A percentile compares a stretch with the other conserved stretches of the same genome.
Evolutionary conservation across 2,888 invertebrate genomes (phyloP).

Genomic region (Idaea aversata): DNA sequence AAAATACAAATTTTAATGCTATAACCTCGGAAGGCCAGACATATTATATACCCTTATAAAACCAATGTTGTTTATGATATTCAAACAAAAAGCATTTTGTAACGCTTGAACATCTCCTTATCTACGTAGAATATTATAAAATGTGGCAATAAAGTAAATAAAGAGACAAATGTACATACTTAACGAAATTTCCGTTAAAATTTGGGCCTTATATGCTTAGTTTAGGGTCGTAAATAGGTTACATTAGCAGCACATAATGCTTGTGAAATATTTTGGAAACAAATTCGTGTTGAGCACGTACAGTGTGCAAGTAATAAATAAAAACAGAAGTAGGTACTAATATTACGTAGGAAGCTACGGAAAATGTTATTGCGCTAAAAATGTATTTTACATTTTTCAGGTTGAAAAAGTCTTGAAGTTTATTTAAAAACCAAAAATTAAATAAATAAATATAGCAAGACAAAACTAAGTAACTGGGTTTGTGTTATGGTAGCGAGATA

Average conservation of each 20-base stretch:
- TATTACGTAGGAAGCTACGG: constrained; percentile 48
- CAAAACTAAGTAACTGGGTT: too few species aligned
- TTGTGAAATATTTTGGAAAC: constrained; percentile 78
- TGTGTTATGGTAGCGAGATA: too few species aligned
- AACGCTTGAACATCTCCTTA: constrained; percentile 68
- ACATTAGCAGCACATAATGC: constrained; percentile 47
- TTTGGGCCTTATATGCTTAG: constrained; percentile 35
- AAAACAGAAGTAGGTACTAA: constrained; percentile 47
- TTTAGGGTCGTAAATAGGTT: constrained; percentile 43
- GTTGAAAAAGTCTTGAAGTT: too few species aligned
- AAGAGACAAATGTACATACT: constrained; percentile 69
- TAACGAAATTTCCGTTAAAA: constrained; percentile 29
- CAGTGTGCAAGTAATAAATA: constrained; percentile 76
- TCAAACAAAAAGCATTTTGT: constrained; percentile 59
- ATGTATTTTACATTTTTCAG: constrained; percentile 43
- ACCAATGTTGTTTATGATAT: constrained; percentile 45
- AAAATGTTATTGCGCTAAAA: constrained; percentile 67
- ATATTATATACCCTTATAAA: constrained; percentile 18
- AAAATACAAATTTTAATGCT: constrained; percentile 14
- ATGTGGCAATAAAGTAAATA: constrained; percentile 77
- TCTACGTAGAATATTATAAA: constrained; percentile 77
- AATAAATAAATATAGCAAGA: too few species aligned
- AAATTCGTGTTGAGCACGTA: constrained; percentile 78
- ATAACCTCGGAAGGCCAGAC: constrained; percentile 24
- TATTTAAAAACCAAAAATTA: too few species aligned